A percentile compares a stretch with the other conserved stretches of the same genome.
Conservation (phyloP, 1,140 invertebrate genomes). For the Nebria ingens region DNA sequence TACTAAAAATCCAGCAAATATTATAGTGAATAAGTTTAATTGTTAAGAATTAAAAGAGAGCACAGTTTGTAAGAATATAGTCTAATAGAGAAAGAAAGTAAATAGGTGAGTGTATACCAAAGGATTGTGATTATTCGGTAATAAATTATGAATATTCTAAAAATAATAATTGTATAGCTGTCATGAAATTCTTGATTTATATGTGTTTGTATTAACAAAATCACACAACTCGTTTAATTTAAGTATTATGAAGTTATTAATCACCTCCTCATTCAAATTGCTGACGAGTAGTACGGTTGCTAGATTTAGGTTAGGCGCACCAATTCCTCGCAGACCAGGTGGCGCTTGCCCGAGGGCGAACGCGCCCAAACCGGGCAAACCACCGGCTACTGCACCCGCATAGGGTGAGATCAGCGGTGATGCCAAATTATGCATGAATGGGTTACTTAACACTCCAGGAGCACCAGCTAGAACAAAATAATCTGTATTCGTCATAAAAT, state of each 20-base stretch:
- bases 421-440: conserved; percentile 66
- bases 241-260: conserved; percentile 21
- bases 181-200: neutral
- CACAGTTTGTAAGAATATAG: too few species aligned
- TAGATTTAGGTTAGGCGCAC: conserved; percentile 47
- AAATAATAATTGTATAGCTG: too few species aligned
- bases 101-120: too few species aligned
- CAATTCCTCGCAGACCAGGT: conserved; percentile 52
- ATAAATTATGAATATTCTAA: too few species aligned
- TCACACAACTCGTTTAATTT: conserved; percentile 8
- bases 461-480: conserved; percentile 51
- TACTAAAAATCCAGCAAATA: too few species aligned
- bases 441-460: conserved; percentile 70
- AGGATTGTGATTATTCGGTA: too few species aligned
- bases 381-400: conserved; percentile 54
- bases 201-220: neutral
- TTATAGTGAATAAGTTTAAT: too few species aligned
- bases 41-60: too few species aligned
- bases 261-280: conserved; percentile 87
- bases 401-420: conserved; percentile 59
- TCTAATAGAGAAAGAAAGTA: too few species aligned
- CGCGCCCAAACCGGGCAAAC: conserved; percentile 59
- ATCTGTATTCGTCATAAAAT: too few species aligned
- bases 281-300: conserved; percentile 80
- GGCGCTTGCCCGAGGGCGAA: conserved; percentile 58